Evolutionary conservation across 2,888 invertebrate species (phyloP).

Genomic region (Tenthredo scrophulariae): DNA sequence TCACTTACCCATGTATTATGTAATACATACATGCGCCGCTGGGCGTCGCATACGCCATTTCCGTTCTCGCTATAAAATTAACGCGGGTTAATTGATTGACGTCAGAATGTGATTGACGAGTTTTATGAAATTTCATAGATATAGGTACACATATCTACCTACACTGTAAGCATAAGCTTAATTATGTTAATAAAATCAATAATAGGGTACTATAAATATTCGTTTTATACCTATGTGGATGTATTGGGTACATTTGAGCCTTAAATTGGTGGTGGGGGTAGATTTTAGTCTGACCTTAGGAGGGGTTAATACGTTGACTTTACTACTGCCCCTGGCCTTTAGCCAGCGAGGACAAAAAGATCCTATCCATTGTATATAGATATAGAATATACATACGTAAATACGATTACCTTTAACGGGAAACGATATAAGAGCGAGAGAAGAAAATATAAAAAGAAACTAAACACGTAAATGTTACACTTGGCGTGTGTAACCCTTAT

Average conservation of each 20-base stretch:
- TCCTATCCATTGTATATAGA: background rate
- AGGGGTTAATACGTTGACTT: constrained; percentile 45
- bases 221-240: background rate
- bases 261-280: background rate
- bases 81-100: background rate
- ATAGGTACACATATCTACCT: background rate
- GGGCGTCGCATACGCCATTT: background rate
- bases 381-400: constrained; percentile 1
- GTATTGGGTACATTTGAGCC: background rate
- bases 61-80: background rate
- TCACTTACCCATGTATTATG: too few relatives aligned
- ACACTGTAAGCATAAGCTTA: too few relatives aligned
- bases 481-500: background rate
- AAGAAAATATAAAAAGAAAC: constrained; percentile 26
- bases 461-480: constrained; percentile 8
- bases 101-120: background rate
- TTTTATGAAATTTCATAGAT: background rate
- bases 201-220: background rate
- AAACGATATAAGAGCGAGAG: constrained; percentile 14
- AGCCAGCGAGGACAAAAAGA: constrained; percentile 18
- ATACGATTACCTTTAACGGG: constrained; percentile 39
- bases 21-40: too few relatives aligned
- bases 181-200: background rate
- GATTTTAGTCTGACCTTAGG: constrained; percentile 21
- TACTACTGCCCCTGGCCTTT: constrained; percentile 38